These are phyloP conservation scores for human (Homo sapiens) DNA, from an alignment of 2,113 vertebrate species.

Conservation along the genomic window GRCh38 chr4:160600001-160600500, in stretches of 20 bases:
- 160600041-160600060: background rate
- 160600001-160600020: background rate
- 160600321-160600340: background rate
- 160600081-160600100: background rate
- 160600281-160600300: background rate
- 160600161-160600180: background rate
- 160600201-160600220: background rate
- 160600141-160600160: background rate
- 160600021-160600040: background rate
- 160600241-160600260: accelerated
- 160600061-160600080: background rate
- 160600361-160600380: background rate
- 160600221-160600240: background rate
- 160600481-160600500: background rate
- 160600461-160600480: background rate
- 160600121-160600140: background rate
- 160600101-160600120: background rate
- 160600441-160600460: background rate
- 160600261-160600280: background rate
- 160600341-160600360: background rate
- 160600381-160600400: background rate
- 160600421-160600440: background rate
- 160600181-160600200: background rate
- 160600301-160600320: background rate
- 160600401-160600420: background rate